Evolutionary conservation across 2,797 vertebrate species (phyloP).

Genomic region (Taeniopygia guttata): DNA sequence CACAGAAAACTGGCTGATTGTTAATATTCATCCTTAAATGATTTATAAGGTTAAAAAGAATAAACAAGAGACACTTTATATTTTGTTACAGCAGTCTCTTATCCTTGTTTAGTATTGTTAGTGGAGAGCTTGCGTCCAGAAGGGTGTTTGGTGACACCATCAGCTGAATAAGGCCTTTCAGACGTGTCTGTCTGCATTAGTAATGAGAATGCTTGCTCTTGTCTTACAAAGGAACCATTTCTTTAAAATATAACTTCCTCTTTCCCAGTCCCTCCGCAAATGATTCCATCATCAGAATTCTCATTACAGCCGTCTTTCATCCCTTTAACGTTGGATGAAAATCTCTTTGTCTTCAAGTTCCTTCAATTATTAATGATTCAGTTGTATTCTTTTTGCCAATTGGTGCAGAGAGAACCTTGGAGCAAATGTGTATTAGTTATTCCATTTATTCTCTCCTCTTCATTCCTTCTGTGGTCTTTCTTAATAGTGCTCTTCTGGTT

Average conservation of each 20-base stretch:
- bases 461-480: background rate
- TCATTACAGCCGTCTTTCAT: slow-evolving; percentile 38
- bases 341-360: slow-evolving; percentile 51
- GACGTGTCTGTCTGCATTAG: background rate
- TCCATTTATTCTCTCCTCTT: slow-evolving; percentile 16
- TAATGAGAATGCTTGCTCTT: slow-evolving; percentile 31
- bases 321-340: slow-evolving; percentile 21
- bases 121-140: slow-evolving; percentile 27
- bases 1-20: slow-evolving; percentile 2
- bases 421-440: slow-evolving; percentile 21
- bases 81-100: slow-evolving; percentile 45
- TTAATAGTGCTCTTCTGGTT: background rate
- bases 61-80: slow-evolving; percentile 42
- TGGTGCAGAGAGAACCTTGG: slow-evolving; percentile 23
- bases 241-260: slow-evolving; percentile 41
- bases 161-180: slow-evolving; percentile 66
- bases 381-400: slow-evolving; percentile 52
- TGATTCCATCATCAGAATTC: background rate
- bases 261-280: background rate
- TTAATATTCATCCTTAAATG: slow-evolving; percentile 14
- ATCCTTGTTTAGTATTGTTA: slow-evolving; percentile 50
- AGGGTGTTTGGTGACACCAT: slow-evolving; percentile 44
- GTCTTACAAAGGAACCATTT: slow-evolving; percentile 46
- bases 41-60: slow-evolving; percentile 37
- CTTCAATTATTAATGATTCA: slow-evolving; percentile 47